Conservation (phyloP, 2,113 vertebrate species). For the Tenrec ecaudatus region DNA sequence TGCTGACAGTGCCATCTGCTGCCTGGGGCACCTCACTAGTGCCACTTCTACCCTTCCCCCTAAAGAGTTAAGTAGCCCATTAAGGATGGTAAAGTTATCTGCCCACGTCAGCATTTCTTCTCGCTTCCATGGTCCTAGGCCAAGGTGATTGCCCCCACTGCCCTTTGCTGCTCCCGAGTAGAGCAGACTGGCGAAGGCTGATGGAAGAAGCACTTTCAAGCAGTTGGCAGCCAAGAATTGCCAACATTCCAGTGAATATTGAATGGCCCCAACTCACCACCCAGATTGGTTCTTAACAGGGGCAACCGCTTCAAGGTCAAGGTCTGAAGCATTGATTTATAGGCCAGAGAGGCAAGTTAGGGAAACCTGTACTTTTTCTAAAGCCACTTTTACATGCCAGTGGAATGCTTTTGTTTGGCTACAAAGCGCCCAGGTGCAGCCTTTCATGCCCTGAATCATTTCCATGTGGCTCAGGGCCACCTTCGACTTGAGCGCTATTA, state of each 20-base stretch:
- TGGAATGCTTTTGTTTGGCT: constrained; percentile 76
- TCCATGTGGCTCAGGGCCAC: constrained; percentile 65
- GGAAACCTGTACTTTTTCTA: constrained; percentile 71
- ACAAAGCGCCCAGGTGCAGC: constrained; percentile 34
- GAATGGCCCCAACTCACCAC: not conserved
- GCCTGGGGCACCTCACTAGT: not conserved
- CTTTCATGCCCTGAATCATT: constrained; percentile 73
- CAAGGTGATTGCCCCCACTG: constrained; percentile 5
- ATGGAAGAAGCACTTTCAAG: not conserved
- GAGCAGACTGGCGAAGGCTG: not conserved
- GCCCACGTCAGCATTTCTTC: constrained; percentile 11
- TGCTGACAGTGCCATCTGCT: constrained; percentile 38
- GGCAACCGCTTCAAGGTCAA: constrained; percentile 44
- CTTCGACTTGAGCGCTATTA: constrained; percentile 48
- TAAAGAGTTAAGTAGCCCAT: constrained; percentile 52
- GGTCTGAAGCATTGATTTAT: constrained; percentile 56
- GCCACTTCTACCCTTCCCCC: not conserved
- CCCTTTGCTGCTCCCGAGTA: constrained; percentile 48
- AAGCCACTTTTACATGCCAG: constrained; percentile 46
- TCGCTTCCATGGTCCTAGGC: constrained; percentile 34
- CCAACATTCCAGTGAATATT: constrained; percentile 17
- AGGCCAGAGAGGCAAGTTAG: constrained; percentile 58
- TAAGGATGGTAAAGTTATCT: constrained; percentile 63
- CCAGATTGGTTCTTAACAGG: not conserved
- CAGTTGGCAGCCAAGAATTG: not conserved